Base-by-base conservation (phyloP, 2,888 invertebrate species). In the Linyphia triangularis region DNA sequence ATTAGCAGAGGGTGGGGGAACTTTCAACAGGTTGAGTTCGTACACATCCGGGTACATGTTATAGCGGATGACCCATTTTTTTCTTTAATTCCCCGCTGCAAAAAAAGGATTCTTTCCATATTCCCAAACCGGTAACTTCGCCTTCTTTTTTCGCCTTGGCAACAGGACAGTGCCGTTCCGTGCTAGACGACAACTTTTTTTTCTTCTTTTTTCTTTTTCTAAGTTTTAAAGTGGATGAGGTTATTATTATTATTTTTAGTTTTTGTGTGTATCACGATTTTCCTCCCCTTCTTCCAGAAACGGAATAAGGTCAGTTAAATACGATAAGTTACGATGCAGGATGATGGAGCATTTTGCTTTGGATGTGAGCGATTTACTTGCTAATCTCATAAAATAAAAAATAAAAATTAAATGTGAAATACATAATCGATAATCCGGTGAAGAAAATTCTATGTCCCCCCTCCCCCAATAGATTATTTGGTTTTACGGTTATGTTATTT, bases 11-110 rank as follows among this genome's bases (percentile, higher is more conserved):
- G 77, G 85, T 70, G 78, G 59, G 78, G 85, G 65, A n/a, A n/a
- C n/a, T n/a, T n/a, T n/a, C 9, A 59, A 33, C 73, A 26, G 65
- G 75, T 67, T 37, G 61, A 63, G 59, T 69, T 61, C 40, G 37
- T 57, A 26, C 65, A 57, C 67, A 85, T 85, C 85, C 85, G 85
- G 85, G 85, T 85, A 81, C 51, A 33, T n/a, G 26, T 30, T 65
- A 51, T n/a, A 37, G 81, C 67, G 43, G 40, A n/a, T 85, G 77
- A 85, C 85, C 78, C 63, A 78, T 16, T 78, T 78, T 33, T 13
- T n/a, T n/a, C n/a, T n/a, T n/a, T n/a, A n/a, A n/a, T n/a, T n/a
- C n/a, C n/a, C n/a, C n/a, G n/a, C n/a, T n/a, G n/a, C n/a, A n/a
- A n/a, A n/a, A n/a, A n/a, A 69, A 37, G 85, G 69, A 33, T 51